Evolutionary conservation across 2,888 invertebrate genomes (phyloP), one percentile per base, ranked within the genome.

Genomic region (Chromoteleia sp.): DNA sequence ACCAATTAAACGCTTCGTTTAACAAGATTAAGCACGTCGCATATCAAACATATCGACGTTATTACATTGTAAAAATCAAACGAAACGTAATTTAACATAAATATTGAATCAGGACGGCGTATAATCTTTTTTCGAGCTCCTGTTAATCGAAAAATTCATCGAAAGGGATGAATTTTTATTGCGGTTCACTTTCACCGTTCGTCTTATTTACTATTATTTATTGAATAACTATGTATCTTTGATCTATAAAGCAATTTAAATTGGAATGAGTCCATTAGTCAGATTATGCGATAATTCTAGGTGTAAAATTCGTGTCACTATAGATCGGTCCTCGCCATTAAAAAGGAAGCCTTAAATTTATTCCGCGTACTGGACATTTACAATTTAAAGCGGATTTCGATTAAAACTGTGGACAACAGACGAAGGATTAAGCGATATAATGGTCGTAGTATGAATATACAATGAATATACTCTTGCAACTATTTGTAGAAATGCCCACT

Each of bases 381-480:
- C 84, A 85, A 86, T 86, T 86, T 83, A 86, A 85, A 85, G 83
- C 80, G 68, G 82, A 82, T 84, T 78, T 81, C 84, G 84, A 86
- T 85, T 85, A 85, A 85, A 86, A 83, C 84, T 84, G 81, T 79
- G 81, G 77, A 85, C 83, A 81, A 52, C 73, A 75, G 50, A 59
- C 58, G 68, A 61, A 70, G 81, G 73, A 84, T 85, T 84, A 83
- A 75, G 56, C 63, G 58, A 78, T 84, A 78, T 78, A 59, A 78
- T 71, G 36, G 43, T 29, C 29, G 29, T 71, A 21, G 36, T 73
- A 73, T 78, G 73, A 73, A 78, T 73, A 78, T 70, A 71, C 50
- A 48, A 73, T 78, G 73, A 73, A 78, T 78, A 73, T 70, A 71
- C 65, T 39, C 58, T 63, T 50, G 58, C 43, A 65, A 58, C 65